Conservation (phyloP, 2,888 invertebrate genomes). For the Macaria liturata region DNA sequence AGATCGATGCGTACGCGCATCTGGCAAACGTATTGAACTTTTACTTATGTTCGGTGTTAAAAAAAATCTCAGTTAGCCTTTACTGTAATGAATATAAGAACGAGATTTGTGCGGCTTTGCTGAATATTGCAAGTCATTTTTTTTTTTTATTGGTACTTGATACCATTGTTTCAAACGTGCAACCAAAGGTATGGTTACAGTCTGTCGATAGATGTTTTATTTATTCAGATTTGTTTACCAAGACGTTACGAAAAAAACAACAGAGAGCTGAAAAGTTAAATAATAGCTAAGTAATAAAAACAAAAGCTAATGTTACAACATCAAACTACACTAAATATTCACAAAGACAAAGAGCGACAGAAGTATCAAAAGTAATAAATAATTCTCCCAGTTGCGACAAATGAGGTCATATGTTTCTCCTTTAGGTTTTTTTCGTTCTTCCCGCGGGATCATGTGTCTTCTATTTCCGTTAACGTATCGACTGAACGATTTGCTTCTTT, state of each 20-base stretch:
- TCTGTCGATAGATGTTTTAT: too few species aligned
- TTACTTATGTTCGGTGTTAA: conserved; percentile 12
- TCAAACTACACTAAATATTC: conserved; percentile 37
- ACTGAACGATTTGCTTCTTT: conserved; percentile 79
- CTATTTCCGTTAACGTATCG: conserved; percentile 81
- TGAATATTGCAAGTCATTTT: too few species aligned
- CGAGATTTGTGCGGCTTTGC: too few species aligned
- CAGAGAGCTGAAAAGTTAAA: too few species aligned
- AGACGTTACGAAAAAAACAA: too few species aligned
- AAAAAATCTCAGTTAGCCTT: too few species aligned
- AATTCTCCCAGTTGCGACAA: conserved; percentile 78
- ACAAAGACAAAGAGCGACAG: conserved; percentile 65
- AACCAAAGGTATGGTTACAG: too few species aligned
- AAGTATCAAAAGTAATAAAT: conserved; percentile 80
- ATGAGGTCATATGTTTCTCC: conserved; percentile 83
- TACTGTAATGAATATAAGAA: too few species aligned
- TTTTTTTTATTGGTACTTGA: too few species aligned
- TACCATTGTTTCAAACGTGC: too few species aligned
- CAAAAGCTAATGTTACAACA: neutral
- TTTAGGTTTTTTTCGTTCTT: conserved; percentile 77
- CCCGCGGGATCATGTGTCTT: conserved; percentile 82
- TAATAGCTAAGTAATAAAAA: neutral
- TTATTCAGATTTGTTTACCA: too few species aligned
- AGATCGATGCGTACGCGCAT: conserved; percentile 61
- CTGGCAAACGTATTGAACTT: conserved; percentile 60